phyloP scores from a whole-genome alignment of 2,888 invertebrate genomes.

The Anaspis maculata region DNA sequence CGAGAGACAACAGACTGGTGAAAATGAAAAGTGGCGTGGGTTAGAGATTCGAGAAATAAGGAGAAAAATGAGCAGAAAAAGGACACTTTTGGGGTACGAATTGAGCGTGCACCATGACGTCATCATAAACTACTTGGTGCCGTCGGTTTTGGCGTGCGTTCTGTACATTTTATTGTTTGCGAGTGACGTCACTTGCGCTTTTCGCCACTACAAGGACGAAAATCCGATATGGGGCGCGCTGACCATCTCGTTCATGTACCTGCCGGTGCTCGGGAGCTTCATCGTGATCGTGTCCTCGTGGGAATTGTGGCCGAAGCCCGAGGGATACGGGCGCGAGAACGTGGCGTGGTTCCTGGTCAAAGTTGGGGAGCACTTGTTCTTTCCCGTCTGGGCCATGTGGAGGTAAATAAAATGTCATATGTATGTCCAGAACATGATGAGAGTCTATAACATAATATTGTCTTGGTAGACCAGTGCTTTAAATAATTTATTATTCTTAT shows the following conservation, averaged over 20 bases:
- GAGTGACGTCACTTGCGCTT: slow-evolving; percentile 57
- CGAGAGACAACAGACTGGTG: too few species aligned
- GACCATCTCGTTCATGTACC: slow-evolving; percentile 43
- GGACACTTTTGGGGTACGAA: slow-evolving; percentile 32
- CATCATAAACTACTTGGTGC: slow-evolving; percentile 47
- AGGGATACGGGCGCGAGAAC: slow-evolving; percentile 43
- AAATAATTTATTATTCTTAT: too few species aligned
- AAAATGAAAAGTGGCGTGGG: too few species aligned
- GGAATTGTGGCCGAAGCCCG: slow-evolving; percentile 48
- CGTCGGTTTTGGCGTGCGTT: slow-evolving; percentile 50
- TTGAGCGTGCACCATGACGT: slow-evolving; percentile 43
- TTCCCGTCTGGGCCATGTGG: slow-evolving; percentile 56
- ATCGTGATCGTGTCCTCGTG: slow-evolving; percentile 52
- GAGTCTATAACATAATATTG: too few species aligned
- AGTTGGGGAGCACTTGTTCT: slow-evolving; percentile 46
- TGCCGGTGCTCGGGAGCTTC: slow-evolving; percentile 52
- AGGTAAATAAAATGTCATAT: too few species aligned
- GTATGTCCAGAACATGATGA: too few species aligned
- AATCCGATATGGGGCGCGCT: slow-evolving; percentile 46
- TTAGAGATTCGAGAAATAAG: not conserved
- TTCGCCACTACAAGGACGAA: slow-evolving; percentile 53
- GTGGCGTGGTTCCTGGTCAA: slow-evolving; percentile 44
- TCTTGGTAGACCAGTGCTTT: too few species aligned
- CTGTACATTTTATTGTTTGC: slow-evolving; percentile 61
- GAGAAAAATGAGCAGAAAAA: not conserved